Conservation (phyloP, 2,888 invertebrate species). For the Tinea pellionella region DNA sequence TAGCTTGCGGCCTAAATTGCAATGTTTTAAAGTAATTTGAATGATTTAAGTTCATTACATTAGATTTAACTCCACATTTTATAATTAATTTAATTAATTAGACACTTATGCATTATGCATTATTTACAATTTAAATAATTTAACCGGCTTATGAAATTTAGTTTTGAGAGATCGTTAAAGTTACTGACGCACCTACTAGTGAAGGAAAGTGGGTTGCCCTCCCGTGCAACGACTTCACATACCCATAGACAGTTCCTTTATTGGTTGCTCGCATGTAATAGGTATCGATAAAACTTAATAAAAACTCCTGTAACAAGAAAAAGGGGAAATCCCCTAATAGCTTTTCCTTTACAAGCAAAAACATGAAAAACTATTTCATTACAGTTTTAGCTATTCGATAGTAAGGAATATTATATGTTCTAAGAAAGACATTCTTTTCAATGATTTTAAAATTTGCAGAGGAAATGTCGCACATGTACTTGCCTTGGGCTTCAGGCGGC, state of each 20-base stretch:
- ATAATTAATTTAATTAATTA: no score
- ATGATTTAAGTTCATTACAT: no score
- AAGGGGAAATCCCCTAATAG: constrained; percentile 32
- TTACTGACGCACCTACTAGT: neutral
- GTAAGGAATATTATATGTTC: neutral
- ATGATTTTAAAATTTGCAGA: constrained; percentile 69
- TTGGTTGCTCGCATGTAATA: constrained; percentile 24
- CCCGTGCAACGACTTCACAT: neutral
- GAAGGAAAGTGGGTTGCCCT: neutral
- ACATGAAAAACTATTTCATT: neutral
- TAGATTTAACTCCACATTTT: no score
- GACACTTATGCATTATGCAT: no score
- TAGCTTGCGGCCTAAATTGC: no score
- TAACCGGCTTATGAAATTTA: neutral
- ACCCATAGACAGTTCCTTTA: neutral
- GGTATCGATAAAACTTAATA: constrained; percentile 56
- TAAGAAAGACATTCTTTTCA: constrained; percentile 10
- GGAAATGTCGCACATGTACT: constrained; percentile 82
- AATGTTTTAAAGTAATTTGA: no score
- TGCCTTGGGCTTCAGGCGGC: constrained; percentile 78
- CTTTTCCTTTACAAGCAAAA: neutral
- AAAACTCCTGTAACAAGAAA: constrained; percentile 39
- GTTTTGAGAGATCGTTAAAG: neutral
- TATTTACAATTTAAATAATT: no score
- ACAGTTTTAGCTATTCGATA: neutral